Percentiles rank a stretch among this genome's conserved stretches.
Evolutionary conservation across 2,797 vertebrate genomes (phyloP).

Genomic region (Champsocephalus gunnari): DNA sequence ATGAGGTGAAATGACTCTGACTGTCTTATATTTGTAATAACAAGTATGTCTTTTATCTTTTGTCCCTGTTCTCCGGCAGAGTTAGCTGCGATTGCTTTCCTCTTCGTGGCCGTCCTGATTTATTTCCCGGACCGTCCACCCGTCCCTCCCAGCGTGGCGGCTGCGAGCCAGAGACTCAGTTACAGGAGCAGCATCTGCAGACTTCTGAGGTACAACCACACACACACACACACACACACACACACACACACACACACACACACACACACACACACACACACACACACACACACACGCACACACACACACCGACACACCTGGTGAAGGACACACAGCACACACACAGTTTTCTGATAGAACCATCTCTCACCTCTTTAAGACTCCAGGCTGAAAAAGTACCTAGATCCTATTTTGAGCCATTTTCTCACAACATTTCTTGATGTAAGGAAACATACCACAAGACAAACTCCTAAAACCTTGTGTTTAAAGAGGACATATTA

Average conservation of each 20-base stretch:
- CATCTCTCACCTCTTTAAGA: too few relatives aligned
- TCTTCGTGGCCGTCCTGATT: conserved; percentile 89
- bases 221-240: conserved; percentile 1
- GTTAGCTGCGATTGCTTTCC: conserved; percentile 87
- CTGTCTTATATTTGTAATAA: conserved; percentile 27
- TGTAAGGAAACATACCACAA: too few relatives aligned
- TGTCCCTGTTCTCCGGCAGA: conserved; percentile 79
- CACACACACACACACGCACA: background rate
- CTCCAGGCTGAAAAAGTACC: too few relatives aligned
- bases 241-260: background rate
- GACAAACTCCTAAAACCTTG: too few relatives aligned
- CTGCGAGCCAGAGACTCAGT: conserved; percentile 94
- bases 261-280: background rate
- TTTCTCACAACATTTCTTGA: too few relatives aligned
- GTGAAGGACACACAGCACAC: too few relatives aligned
- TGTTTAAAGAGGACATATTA: too few relatives aligned
- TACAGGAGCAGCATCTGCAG: conserved; percentile 95
- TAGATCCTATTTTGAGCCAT: too few relatives aligned
- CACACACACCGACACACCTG: background rate
- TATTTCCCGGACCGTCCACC: conserved; percentile 97
- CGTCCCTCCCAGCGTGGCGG: conserved; percentile 94
- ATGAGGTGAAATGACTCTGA: conserved; percentile 37
- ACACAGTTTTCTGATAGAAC: too few relatives aligned
- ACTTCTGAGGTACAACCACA: conserved; percentile 88
- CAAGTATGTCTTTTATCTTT: conserved; percentile 19